phyloP scores from a whole-genome alignment of 2,888 invertebrate genomes.

The Heliconius hortense region DNA sequence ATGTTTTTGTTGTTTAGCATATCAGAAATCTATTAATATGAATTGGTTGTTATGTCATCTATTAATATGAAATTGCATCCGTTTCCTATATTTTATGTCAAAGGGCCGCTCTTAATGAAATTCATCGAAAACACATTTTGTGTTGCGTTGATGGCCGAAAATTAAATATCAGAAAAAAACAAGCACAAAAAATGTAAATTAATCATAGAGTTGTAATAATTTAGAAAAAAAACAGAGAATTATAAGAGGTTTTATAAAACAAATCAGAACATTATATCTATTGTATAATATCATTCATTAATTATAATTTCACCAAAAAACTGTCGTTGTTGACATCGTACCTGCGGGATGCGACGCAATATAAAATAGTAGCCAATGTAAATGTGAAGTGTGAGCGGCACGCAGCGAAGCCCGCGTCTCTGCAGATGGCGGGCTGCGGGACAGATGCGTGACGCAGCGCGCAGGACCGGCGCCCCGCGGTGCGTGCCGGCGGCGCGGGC shows the following conservation, averaged over 20 bases:
- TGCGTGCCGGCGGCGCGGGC: slow-evolving; percentile 57
- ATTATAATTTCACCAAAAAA: background rate
- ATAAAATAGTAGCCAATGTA: slow-evolving; percentile 8
- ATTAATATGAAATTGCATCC: no score
- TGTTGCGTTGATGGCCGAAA: background rate
- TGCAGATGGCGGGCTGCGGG: slow-evolving; percentile 67
- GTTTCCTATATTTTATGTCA: no score
- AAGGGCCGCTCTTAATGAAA: background rate
- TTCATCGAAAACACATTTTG: background rate
- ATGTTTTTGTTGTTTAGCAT: no score
- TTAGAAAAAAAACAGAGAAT: background rate
- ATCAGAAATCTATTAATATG: no score
- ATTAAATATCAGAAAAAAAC: background rate
- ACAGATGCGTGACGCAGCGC: slow-evolving; percentile 36
- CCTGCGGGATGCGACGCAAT: background rate
- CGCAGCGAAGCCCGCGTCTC: slow-evolving; percentile 57
- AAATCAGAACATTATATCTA: background rate
- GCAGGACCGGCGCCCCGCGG: slow-evolving; percentile 49
- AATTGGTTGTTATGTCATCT: no score
- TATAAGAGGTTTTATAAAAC: background rate
- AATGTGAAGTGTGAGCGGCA: slow-evolving; percentile 41
- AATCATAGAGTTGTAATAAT: background rate
- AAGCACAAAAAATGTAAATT: background rate
- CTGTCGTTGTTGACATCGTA: background rate
- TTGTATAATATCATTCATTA: background rate